Base-by-base conservation (phyloP, 2,888 invertebrate species). In the Diaprepes abbreviatus region DNA sequence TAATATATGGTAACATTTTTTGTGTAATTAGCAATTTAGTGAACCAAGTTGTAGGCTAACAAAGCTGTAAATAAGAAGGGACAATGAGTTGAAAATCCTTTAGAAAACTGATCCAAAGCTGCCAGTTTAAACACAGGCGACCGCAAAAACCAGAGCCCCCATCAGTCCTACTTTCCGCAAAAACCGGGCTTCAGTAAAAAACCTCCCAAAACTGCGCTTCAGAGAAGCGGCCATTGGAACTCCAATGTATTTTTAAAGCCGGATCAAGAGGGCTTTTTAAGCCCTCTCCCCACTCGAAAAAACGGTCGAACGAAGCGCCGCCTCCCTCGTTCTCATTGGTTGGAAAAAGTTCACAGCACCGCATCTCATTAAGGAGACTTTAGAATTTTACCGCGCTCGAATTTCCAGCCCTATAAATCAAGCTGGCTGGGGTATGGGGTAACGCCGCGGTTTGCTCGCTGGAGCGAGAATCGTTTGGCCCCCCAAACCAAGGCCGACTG, bases 331-430 rank as follows among this genome's bases (percentile, higher is more conserved):
- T 75, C 80, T 59, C 77, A 83, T 84, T 84, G 84, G 83, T 75
- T 72, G 83, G 82, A 82, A 83, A 84, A 84, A 84, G 81, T 83
- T 82, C 77, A 77, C 78, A 76, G 81, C 79, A 77, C 81, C 80
- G 82, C 84, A 84, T 83, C 82, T 84, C 83, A 83, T 84, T 84
- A 83, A 82, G 83, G 82, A 82, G 82, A 81, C 82, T 82, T 81
- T 80, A 80, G 81, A 81, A 81, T 83, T 83, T 83, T 83, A 82
- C 79, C 78, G 79, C 79, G 78, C 78, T 78, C 80, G 82, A 81
- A 79, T 80, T 83, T 82, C 72, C 59, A 79, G 75, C 83, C 81
- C 77, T 81, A 83, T 83, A 83, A 83, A 83, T 83, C 82, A 82
- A 79, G 77, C 75, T 68, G 73, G 71, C 66, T 69, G 76, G 76